These are phyloP conservation scores for Listrodromus nycthemerus DNA, from an alignment of 2,888 invertebrate species.

Conservation along the genomic window DNA sequence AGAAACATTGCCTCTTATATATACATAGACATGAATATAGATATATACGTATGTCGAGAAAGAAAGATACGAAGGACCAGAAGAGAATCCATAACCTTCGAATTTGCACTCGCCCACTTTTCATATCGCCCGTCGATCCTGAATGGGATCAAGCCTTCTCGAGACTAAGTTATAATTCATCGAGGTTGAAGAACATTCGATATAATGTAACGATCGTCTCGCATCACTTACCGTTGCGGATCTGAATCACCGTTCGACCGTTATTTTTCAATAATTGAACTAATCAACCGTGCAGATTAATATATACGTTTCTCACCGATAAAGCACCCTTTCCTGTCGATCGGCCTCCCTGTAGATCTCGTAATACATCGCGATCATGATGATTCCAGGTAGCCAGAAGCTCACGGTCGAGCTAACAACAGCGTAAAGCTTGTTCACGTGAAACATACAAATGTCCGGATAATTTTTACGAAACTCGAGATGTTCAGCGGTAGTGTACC, in stretches of 20 bases:
- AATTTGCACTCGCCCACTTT: constrained; percentile 35
- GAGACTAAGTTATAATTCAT: constrained; percentile 23
- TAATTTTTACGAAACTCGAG: constrained; percentile 83
- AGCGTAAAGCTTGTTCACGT: constrained; percentile 94
- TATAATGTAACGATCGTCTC: too few relatives aligned
- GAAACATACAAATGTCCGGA: constrained; percentile 89
- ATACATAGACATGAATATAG: background rate
- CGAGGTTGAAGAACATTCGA: background rate
- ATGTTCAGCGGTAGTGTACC: constrained; percentile 96
- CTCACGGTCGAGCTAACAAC: constrained; percentile 95
- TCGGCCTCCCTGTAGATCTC: constrained; percentile 94
- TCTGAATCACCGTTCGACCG: too few relatives aligned
- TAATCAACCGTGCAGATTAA: background rate
- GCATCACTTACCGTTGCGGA: too few relatives aligned
- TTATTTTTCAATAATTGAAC: too few relatives aligned
- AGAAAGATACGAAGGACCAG: constrained; percentile 37
- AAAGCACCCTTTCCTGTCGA: constrained; percentile 93
- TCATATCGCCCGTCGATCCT: constrained; percentile 9
- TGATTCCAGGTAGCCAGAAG: constrained; percentile 97
- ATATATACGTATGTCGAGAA: background rate
- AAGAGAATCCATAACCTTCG: constrained; percentile 46
- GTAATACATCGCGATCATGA: constrained; percentile 97
- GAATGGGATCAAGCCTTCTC: constrained; percentile 10
- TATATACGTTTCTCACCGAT: constrained; percentile 87
- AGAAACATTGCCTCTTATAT: constrained; percentile 32